These are phyloP conservation scores for Festucalex cinctus DNA, from an alignment of 2,113 vertebrate genomes.

Conservation along the genomic window DNA sequence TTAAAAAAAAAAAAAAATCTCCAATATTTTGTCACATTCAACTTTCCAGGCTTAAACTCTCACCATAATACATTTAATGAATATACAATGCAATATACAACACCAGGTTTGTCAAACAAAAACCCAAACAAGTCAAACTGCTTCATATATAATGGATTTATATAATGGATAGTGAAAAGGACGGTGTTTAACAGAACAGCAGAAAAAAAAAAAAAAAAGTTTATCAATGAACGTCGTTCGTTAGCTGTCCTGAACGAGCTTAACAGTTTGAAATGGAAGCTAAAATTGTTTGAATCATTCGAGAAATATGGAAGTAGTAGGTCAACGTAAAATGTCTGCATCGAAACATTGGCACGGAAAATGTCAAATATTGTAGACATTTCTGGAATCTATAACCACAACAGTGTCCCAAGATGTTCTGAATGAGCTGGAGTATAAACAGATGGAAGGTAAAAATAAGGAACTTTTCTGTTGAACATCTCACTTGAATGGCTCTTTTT, in stretches of 20 bases:
- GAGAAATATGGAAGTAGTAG: background rate
- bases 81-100: too few species aligned
- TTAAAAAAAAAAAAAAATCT: background rate
- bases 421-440: background rate
- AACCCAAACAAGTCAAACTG: too few species aligned
- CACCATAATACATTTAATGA: background rate
- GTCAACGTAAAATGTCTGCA: background rate
- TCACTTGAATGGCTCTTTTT: background rate
- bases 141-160: too few species aligned
- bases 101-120: background rate
- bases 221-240: too few species aligned
- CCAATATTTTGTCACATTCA: background rate
- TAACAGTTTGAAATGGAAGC: background rate
- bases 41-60: background rate
- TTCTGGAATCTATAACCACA: background rate
- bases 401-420: background rate
- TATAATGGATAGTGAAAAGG: too few species aligned
- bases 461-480: background rate
- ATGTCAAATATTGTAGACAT: background rate
- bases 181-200: too few species aligned
- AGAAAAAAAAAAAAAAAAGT: too few species aligned
- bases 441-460: background rate
- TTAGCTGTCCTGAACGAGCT: background rate
- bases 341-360: background rate
- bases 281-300: background rate